Evolutionary conservation across 2,888 invertebrate genomes (phyloP), one percentile per base, ranked within the genome.

Genomic region (Patella pellucida): DNA sequence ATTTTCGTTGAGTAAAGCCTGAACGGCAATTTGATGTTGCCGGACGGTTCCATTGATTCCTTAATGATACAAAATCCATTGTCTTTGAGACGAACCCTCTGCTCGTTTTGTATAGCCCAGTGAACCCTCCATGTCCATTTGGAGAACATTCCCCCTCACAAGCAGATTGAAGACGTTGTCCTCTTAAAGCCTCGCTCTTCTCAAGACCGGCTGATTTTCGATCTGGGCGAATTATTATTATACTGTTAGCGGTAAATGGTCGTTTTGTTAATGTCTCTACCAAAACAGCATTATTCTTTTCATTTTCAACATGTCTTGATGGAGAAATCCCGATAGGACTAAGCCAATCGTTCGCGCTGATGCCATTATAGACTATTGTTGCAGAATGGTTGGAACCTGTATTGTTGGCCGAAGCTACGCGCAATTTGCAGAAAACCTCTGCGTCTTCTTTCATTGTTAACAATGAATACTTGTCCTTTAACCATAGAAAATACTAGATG

Each of bases 331-430:
- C 78, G 9, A 76, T 71, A n/a, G 78, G 78, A 50, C 76, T 56
- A 27, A 78, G 74, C 78, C 78, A 78, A 14, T 76, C 73, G 69
- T 78, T 78, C 23, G 78, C 78, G 31, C 74, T 78, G 69, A 78
- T 73, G n/a, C 78, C 78, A 31, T 78, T 78, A 72, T 74, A 78
- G 11, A 78, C 72, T 12, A 76, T 68, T 15, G 71, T 71, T n/a
- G 23, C 23, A 1, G 19, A 19, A 51, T 71, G 67, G 54, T 11
- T 14, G 2, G 27, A 15, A 41, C 67, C 62, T 15, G 31, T 52
- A 23, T 27, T 68, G 5, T 27, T 27, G 27, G 69, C 16, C 11
- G 72, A 19, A 52, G 76, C 72, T 9, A 76, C 78, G 31, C 78
- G 62, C 27, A 78, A 69, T 62, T 76, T 72, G 31, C 54, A 73